Evolutionary conservation across 2,888 invertebrate genomes (phyloP).

Genomic region (Caenorhabditis uteleia): DNA sequence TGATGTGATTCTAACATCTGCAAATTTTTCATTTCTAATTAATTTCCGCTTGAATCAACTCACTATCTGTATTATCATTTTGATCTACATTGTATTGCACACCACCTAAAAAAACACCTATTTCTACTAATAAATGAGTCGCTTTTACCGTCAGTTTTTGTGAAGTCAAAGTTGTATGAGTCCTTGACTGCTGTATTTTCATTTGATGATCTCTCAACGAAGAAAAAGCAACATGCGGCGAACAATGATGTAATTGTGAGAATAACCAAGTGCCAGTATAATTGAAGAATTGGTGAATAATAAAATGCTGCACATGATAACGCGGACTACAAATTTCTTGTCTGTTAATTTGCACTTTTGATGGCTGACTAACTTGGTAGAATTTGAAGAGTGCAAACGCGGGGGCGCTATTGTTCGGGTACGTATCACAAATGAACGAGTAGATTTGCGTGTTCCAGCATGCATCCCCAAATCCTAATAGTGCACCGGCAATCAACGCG

Average conservation of each 20-base stretch:
- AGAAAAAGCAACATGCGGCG: constrained; percentile 45
- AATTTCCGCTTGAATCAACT: background rate
- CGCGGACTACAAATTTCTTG: constrained; percentile 70
- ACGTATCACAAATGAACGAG: constrained; percentile 87
- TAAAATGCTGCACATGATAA: constrained; percentile 72
- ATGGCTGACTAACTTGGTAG: constrained; percentile 76
- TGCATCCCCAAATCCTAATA: constrained; percentile 94
- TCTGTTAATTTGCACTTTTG: background rate
- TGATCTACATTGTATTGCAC: constrained; percentile 5
- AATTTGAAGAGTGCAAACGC: constrained; percentile 98
- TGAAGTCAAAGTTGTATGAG: constrained; percentile 18
- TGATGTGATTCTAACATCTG: constrained; percentile 21
- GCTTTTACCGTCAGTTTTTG: background rate
- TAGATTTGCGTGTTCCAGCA: constrained; percentile 92
- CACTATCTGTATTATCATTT: constrained; percentile 4
- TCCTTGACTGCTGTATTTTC: background rate
- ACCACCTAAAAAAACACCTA: background rate
- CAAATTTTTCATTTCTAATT: background rate
- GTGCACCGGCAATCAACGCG: constrained; percentile 87
- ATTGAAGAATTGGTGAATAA: constrained; percentile 70
- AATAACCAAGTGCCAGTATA: constrained; percentile 72
- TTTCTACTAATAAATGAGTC: too few species aligned
- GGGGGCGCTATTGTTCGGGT: constrained; percentile 82
- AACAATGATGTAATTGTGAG: constrained; percentile 58
- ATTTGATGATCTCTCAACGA: constrained; percentile 26